Base-by-base conservation (phyloP, 1,140 invertebrate species). In the Bombus superbus region DNA sequence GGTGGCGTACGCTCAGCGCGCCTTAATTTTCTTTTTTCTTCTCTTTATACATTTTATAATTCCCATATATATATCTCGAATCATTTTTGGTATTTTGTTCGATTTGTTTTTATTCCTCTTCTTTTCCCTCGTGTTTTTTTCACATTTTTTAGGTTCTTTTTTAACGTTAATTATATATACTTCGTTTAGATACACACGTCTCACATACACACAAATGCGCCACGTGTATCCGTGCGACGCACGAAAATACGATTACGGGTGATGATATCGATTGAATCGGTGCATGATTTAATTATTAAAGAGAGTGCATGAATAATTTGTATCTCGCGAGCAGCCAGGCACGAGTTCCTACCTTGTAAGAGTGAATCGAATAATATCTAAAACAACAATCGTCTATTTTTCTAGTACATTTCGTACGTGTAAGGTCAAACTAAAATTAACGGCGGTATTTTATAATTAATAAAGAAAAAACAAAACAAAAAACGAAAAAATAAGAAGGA, bases 251-350 rank as follows among this genome's bases (percentile, higher is more conserved):
- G 91, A 92, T 92, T 89, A 90, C 91, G 88, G 76, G 92, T 90
- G 92, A 95, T 94, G 91, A 93, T 92, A 89, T 93, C 76, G 91
- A 93, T 93, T 91, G 85, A 92, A 94, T 93, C 88, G 84, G 94
- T 95, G 94, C 94, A 92, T 92, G 92, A 93, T 93, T 93, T 93
- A 94, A 94, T 94, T 94, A 92, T 93, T 93, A 92, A 93, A 93
- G 90, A 93, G 87, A 93, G 94, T 94, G 93, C 91, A 92, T 86
- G 89, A 93, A 88, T 91, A 91, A 90, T 89, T 91, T 78, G 86
- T 81, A 83, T 88, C 88, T 83, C 81, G 84, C 77, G 83, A 79
- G 73, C 68, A 91, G 80, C 92, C 64, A 86, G 83, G 66, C 64
- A 18, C 72, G 57, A 57, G 47, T 57, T 73, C 74, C n/a, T 76